Percentiles rank a stretch among this genome's conserved stretches.
Evolutionary conservation across 2,113 vertebrate genomes (phyloP).

Genomic region (Grallaria varia): DNA sequence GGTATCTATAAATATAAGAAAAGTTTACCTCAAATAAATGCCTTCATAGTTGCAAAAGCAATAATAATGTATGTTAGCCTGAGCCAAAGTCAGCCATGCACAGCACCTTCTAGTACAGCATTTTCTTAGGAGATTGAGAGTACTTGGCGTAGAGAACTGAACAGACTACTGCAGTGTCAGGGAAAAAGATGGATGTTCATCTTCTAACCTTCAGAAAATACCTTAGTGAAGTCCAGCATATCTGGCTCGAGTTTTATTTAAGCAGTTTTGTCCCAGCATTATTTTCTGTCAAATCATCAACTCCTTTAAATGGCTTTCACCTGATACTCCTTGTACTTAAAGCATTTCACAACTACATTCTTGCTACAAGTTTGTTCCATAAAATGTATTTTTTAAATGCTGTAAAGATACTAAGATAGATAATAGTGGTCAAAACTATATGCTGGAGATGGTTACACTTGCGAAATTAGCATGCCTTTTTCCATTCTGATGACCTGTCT

Average conservation of each 20-base stretch:
- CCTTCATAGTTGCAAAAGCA: background rate
- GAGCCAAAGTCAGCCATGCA: conserved; percentile 12
- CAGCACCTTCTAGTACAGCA: background rate
- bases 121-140: background rate
- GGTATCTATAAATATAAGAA: background rate
- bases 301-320: background rate
- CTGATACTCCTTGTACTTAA: background rate
- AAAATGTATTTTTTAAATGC: background rate
- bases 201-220: background rate
- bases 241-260: background rate
- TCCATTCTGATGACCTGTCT: background rate
- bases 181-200: background rate
- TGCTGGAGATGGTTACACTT: background rate
- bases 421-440: background rate
- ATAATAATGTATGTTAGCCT: background rate
- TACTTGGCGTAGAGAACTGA: background rate
- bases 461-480: background rate
- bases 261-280: background rate
- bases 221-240: background rate
- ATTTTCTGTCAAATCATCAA: background rate
- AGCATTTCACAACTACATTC: background rate
- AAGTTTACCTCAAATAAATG: background rate
- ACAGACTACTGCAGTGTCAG: background rate
- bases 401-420: background rate
- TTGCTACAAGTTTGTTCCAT: background rate